Conservation (phyloP, 1,140 invertebrate species). For the Plectrocnemia conspersa region DNA sequence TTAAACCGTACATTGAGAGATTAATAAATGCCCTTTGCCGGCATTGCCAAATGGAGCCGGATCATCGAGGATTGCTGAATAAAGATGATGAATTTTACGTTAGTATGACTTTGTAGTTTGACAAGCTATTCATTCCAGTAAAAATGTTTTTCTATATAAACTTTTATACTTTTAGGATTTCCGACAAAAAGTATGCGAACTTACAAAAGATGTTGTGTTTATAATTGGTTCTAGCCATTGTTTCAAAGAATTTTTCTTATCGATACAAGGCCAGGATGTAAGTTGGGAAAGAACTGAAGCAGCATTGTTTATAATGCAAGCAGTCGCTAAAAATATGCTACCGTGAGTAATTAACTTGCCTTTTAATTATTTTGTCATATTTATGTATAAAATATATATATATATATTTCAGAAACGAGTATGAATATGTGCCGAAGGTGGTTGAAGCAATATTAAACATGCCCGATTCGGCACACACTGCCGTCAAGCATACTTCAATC, state of each 20-base stretch:
- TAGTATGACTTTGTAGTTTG: slow-evolving; percentile 38
- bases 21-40: slow-evolving; percentile 71
- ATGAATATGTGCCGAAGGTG: slow-evolving; percentile 87
- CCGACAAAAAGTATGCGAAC: slow-evolving; percentile 80
- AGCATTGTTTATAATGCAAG: slow-evolving; percentile 93
- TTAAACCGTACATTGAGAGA: slow-evolving; percentile 87
- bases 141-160: neutral
- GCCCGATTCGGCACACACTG: slow-evolving; percentile 78
- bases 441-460: slow-evolving; percentile 85
- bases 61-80: slow-evolving; percentile 76
- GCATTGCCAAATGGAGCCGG: slow-evolving; percentile 49
- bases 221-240: slow-evolving; percentile 89
- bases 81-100: slow-evolving; percentile 74
- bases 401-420: slow-evolving; percentile 71
- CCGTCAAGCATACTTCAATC: slow-evolving; percentile 84
- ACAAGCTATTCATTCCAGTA: neutral
- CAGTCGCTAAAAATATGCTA: slow-evolving; percentile 91
- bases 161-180: slow-evolving; percentile 69
- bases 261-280: slow-evolving; percentile 60
- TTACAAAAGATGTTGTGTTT: slow-evolving; percentile 97
- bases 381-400: slow-evolving; percentile 1
- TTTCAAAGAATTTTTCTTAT: slow-evolving; percentile 86
- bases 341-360: slow-evolving; percentile 66
- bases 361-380: slow-evolving; percentile 6
- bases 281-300: slow-evolving; percentile 93